Conservation (phyloP, 2,797 vertebrate species). For the Salmo trutta region DNA sequence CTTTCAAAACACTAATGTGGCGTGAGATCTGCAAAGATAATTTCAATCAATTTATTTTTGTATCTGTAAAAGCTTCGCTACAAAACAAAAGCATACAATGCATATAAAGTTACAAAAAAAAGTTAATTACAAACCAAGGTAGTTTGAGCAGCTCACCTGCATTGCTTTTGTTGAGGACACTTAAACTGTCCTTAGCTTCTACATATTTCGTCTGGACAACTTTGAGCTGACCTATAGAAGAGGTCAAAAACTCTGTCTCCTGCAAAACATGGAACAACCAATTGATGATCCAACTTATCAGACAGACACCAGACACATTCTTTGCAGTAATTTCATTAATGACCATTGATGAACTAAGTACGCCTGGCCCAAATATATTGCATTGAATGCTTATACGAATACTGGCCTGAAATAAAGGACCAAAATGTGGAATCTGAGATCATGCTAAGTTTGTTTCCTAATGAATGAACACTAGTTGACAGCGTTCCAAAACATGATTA, state of each 20-base stretch:
- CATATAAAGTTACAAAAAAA: background rate
- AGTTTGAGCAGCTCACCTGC: conserved; percentile 72
- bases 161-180: conserved; percentile 83
- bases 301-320: background rate
- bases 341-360: background rate
- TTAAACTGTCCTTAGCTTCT: conserved; percentile 92
- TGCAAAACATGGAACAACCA: conserved; percentile 55
- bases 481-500: too few species aligned
- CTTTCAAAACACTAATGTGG: background rate
- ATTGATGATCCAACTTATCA: background rate
- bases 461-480: background rate
- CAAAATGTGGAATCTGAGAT: background rate
- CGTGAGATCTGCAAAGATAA: background rate
- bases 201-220: conserved; percentile 93
- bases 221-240: conserved; percentile 92
- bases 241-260: conserved; percentile 93
- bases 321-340: background rate
- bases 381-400: background rate
- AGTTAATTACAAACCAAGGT: background rate
- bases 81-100: background rate
- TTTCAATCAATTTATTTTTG: background rate
- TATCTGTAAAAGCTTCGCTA: background rate
- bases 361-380: background rate
- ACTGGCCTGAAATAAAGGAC: background rate
- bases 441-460: background rate